Evolutionary conservation across 2,113 vertebrate genomes (phyloP), one percentile per base, ranked within the genome.

Genomic region (Mormyrus lacerda): DNA sequence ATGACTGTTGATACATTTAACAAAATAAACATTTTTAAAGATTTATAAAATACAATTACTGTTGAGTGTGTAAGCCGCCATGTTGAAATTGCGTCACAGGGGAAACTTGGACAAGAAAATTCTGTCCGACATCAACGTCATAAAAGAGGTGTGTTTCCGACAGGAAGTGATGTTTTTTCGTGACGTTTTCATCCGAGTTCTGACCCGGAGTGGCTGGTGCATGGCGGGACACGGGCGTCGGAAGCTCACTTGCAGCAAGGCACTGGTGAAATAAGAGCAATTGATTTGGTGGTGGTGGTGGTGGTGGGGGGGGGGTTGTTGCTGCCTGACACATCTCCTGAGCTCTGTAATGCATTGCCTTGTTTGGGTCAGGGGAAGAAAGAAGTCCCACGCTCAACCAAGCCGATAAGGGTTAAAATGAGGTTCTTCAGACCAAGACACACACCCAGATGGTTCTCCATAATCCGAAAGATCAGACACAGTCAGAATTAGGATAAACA

Each of bases 381-480:
- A 50, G 39, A 6, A 24, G 53, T 31, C 31, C 35, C 58, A 17
- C 51, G 5, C 7, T 69, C 51, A 27, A 8, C 15, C 17, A 58
- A 24, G 53, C 53, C 4, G 21, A 58, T 58, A 27, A 11, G 8
- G 11, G 10, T 79, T 55, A 15, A 45, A 84, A 27, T 65, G 58
- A n/a, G n/a, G n/a, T 10, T 65, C 58, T 10, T n/a, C n/a, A 65
- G 58, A 65, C 58, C 24, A 61, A n/a, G 55, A n/a, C 7, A 79
- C 24, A 61, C 24, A 31, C 53, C 53, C 53, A 55, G 21, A 4
- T 51, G 47, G 76, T 85, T n/a, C 35, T 55, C 48, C 47, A 47
- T 45, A 24, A 47, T 61, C 88, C 53, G 84, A 27, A 24, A 84
- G 82, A n/a, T 85, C 88, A 89, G 86, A 88, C 44, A 51, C 44